Base-by-base conservation (phyloP, 2,888 invertebrate species). In the Tigriopus californicus region DNA sequence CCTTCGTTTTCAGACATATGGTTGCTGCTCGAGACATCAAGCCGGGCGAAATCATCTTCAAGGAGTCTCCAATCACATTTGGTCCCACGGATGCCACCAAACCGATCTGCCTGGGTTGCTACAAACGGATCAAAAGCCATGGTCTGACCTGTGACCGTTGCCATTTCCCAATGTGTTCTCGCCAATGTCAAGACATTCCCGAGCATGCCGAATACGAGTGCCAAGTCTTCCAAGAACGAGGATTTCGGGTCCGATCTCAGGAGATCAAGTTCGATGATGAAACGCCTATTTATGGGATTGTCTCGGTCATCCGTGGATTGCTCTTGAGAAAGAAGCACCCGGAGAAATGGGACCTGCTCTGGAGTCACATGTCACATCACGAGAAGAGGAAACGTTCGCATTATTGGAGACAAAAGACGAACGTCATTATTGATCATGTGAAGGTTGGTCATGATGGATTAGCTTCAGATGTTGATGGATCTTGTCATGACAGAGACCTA, bases 361-460 rank as follows among this genome's bases (percentile, higher is more conserved):
- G 56, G 56, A 56, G 42, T 44, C 56, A 56, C n/a, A 56, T 56
- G 56, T 56, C 56, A 5, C 56, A 56, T 46, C n/a, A 25, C 11
- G 46, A 20, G 8, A 44, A 41, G 20, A 41, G 56, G 24, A 13
- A 11, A 44, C 22, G 44, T 20, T 41, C 41, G 2, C 15, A 41
- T 13, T 46, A 18, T 56, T 56, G 56, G 56, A 4, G 22, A 22
- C 20, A 42, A 46, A 46, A 46, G 46, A 44, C 41, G 20, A 46
- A 11, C 1, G 24, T 4, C 8, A 46, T 44, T 46, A 20, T 44
- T 24, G 46, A 20, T 24, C 52, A 52, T 52, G 15, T 52, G 8
- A 52, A 52, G 52, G 52, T 52, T 22, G 20, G 15, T 18, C 51
- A 51, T 8, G 13, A 52, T 20, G 5, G n/a, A 52, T 52, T 25